These are phyloP conservation scores for Etia nguti DNA, from an alignment of 2,113 vertebrate genomes.

Conservation along the genomic window DNA sequence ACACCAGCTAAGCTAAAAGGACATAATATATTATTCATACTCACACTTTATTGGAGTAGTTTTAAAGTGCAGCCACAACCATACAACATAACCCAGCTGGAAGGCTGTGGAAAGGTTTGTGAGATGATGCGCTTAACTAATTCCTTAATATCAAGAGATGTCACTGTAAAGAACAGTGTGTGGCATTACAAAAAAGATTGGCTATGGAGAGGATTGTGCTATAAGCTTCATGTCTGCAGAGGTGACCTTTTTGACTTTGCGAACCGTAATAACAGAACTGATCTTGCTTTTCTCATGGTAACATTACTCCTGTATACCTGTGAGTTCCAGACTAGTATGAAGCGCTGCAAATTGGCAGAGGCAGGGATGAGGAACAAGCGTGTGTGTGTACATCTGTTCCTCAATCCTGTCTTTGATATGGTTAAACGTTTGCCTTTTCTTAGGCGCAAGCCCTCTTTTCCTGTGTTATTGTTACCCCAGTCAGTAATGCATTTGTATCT, in stretches of 20 bases:
- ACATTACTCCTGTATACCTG: neutral
- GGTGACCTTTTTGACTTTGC: neutral
- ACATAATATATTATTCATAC: slow-evolving; percentile 39
- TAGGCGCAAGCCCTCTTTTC: neutral
- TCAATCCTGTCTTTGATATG: slow-evolving; percentile 46
- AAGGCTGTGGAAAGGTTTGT: neutral
- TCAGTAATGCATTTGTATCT: neutral
- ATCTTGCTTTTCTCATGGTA: neutral
- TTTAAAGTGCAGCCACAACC: neutral
- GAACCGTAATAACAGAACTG: neutral
- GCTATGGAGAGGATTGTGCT: neutral
- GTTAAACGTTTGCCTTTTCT: slow-evolving; percentile 39
- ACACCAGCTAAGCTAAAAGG: slow-evolving; percentile 1
- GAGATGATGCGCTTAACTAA: neutral
- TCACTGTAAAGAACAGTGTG: neutral
- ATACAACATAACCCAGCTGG: neutral
- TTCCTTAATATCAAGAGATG: neutral
- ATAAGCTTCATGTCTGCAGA: neutral
- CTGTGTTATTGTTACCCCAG: slow-evolving; percentile 25
- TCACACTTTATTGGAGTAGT: neutral
- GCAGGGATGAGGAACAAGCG: neutral
- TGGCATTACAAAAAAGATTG: neutral
- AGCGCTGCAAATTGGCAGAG: neutral
- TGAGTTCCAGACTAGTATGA: neutral
- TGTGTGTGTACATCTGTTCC: slow-evolving; percentile 36